A percentile compares a stretch with the other conserved stretches of the same genome.
These are phyloP conservation scores for Xenotilapia caudafasciata DNA, from an alignment of 2,113 vertebrate genomes.

Conservation along the genomic window DNA sequence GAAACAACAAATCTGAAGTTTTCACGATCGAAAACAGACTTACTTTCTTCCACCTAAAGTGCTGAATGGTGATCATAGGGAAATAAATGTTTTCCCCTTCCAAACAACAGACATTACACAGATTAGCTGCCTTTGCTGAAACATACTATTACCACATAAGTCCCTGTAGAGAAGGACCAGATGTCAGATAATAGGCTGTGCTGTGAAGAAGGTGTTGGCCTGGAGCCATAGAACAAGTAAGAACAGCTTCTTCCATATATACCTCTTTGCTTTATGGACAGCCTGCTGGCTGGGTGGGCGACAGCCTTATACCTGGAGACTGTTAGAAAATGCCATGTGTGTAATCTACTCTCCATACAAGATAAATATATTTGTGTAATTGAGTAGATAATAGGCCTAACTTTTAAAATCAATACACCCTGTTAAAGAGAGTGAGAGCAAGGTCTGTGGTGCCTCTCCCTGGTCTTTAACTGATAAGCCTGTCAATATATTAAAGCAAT, in stretches of 20 bases:
- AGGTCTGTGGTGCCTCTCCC: background rate
- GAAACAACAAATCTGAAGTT: background rate
- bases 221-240: constrained; percentile 56
- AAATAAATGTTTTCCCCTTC: constrained; percentile 47
- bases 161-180: constrained; percentile 55
- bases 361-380: background rate
- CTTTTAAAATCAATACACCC: background rate
- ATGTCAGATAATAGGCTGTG: constrained; percentile 65
- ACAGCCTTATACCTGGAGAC: background rate
- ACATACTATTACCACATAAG: constrained; percentile 61
- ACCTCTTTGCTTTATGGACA: constrained; percentile 36
- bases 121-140: constrained; percentile 63
- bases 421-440: background rate
- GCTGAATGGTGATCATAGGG: constrained; percentile 21
- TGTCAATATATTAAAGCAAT: background rate
- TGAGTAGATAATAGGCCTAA: background rate
- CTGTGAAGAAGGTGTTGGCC: constrained; percentile 59
- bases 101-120: constrained; percentile 54
- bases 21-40: background rate
- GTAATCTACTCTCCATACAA: background rate
- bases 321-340: background rate
- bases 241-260: constrained; percentile 57
- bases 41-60: background rate
- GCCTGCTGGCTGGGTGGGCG: constrained; percentile 34
- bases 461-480: background rate